Percentiles rank a stretch among this genome's conserved stretches.
Evolutionary conservation across 2,888 invertebrate genomes (phyloP).

Genomic region (Acrobasis consociella): DNA sequence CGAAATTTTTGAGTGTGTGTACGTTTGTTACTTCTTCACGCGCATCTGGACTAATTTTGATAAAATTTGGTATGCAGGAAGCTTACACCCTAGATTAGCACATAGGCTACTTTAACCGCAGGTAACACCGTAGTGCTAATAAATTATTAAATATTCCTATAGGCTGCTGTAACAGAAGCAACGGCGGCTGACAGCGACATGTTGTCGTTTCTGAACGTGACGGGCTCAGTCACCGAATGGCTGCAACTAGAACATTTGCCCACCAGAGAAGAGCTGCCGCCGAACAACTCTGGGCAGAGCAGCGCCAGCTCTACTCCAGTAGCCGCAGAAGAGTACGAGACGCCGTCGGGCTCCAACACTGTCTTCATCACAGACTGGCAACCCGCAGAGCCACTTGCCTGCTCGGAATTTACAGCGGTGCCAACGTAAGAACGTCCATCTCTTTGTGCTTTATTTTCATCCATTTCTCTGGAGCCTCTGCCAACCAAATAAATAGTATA

Average conservation of each 20-base stretch:
- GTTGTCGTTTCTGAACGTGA: constrained; percentile 64
- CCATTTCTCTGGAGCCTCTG: no score
- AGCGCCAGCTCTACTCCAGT: constrained; percentile 39
- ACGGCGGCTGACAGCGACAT: constrained; percentile 45
- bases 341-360: constrained; percentile 39
- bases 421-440: constrained; percentile 84
- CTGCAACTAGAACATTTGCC: constrained; percentile 64
- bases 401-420: constrained; percentile 80
- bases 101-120: no score
- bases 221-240: constrained; percentile 67
- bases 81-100: no score
- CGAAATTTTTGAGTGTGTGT: no score
- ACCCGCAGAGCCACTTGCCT: constrained; percentile 75
- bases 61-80: no score
- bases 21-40: no score
- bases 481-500: no score
- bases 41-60: no score
- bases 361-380: constrained; percentile 83
- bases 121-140: not conserved
- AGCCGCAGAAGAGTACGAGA: constrained; percentile 36
- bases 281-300: constrained; percentile 34
- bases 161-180: constrained; percentile 30
- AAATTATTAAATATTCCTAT: constrained; percentile 19
- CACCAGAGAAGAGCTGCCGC: constrained; percentile 31
- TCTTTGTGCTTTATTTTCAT: not conserved